Evolutionary conservation across 2,888 invertebrate genomes (phyloP), one percentile per base, ranked within the genome.

Genomic region (Adelphocoris suturalis): DNA sequence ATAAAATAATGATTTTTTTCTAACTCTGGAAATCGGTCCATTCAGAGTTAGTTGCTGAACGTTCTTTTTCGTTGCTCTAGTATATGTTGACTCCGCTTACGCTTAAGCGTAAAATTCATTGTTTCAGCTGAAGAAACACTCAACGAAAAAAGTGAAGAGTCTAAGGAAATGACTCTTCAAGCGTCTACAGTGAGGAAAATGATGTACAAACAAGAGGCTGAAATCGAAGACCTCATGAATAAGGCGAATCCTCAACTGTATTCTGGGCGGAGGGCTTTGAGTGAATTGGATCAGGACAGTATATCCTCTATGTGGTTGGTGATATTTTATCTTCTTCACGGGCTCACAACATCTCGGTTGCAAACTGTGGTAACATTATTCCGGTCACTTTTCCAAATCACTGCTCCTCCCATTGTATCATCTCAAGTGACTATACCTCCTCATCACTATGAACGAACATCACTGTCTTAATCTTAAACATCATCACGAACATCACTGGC

Each of bases 201-300:
- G 76, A 86, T 75, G 76, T 86, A 46, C 46, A 55, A 86, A 75
- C 86, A 86, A 47, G 86, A 86, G 27, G 68, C 86, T 9, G 55
- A 86, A 86, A 86, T 86, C 47, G 86, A 86, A 86, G 86, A 86
- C n/a, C 86, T 86, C 68, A 86, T 86, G 86, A 86, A 86, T 75
- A 86, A 86, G 68, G 86, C 86, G 46, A 86, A 86, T 47, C 86
- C 86, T 12, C 86, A 75, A 75, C 48, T 86, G 75, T 86, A 86
- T 47, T 46, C 86, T 19, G 76, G 86, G 23, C 11, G 86, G 37
- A 68, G 76, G 27, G 76, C 86, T 23, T 47, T 86, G 75, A 68
- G 68, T 47, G 86, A 86, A 86, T 47, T 86, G 86, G 86, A 86
- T 75, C 86, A 86, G 28, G 86, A 86, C n/a, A 75, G 55, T 16